Conservation (phyloP, 2,888 invertebrate genomes). For the Caenorhabditis sp. region DNA sequence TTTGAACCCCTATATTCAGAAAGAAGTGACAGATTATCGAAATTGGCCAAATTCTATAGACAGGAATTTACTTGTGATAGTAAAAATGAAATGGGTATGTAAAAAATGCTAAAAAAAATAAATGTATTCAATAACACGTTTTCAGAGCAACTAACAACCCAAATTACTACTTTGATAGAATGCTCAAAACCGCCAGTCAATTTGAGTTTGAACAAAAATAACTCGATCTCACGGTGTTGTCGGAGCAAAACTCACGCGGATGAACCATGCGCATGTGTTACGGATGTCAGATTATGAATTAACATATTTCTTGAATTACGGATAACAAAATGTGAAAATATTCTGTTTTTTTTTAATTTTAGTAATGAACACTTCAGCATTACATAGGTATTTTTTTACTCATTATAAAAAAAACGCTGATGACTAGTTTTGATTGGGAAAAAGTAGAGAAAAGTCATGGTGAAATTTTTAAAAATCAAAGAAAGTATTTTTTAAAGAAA, state of each 20-base stretch:
- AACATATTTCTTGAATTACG: background rate
- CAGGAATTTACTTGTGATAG: slow-evolving; percentile 46
- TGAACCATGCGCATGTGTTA: slow-evolving; percentile 22
- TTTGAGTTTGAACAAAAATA: slow-evolving; percentile 25
- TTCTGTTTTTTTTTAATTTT: no score
- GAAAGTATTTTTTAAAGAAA: no score
- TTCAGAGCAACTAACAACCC: slow-evolving; percentile 44
- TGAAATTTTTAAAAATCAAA: no score
- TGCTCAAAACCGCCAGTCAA: slow-evolving; percentile 43
- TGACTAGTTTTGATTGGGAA: no score
- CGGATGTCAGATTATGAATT: slow-evolving; percentile 24
- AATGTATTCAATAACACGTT: background rate
- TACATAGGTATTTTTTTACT: no score
- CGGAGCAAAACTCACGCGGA: slow-evolving; percentile 21
- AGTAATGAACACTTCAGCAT: no score
- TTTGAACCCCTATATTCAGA: slow-evolving; percentile 39
- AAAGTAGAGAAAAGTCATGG: no score
- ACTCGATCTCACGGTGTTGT: slow-evolving; percentile 12
- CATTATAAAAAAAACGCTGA: no score
- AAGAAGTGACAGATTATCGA: slow-evolving; percentile 35
- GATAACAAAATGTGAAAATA: no score
- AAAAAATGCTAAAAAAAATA: background rate
- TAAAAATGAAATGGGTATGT: slow-evolving; percentile 51
- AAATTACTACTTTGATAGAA: slow-evolving; percentile 40
- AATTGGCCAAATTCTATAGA: slow-evolving; percentile 31